These are phyloP conservation scores for Protula sp. DNA, from an alignment of 2,888 invertebrate genomes.

Conservation along the genomic window DNA sequence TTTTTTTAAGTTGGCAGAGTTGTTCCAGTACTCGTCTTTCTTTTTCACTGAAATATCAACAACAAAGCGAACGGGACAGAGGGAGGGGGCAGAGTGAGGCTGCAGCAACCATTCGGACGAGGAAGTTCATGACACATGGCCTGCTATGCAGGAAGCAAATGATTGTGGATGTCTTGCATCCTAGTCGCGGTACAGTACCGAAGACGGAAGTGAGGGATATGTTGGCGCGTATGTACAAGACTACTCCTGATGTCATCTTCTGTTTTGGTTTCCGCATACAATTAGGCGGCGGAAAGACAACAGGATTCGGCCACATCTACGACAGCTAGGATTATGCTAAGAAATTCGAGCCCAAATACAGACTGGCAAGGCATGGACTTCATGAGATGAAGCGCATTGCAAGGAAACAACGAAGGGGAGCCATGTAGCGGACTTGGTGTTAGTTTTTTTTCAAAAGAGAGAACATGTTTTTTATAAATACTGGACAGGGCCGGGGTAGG, in stretches of 20 bases:
- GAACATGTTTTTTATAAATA: too few species aligned
- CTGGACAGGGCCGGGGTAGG: too few species aligned
- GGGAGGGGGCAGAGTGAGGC: constrained; percentile 35
- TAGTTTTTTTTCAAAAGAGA: too few species aligned
- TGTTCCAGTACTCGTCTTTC: too few species aligned
- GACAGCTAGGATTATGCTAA: constrained; percentile 96
- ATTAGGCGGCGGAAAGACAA: constrained; percentile 97
- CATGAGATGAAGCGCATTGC: constrained; percentile 76
- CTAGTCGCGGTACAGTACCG: constrained; percentile 89
- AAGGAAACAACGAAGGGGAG: constrained; percentile 98
- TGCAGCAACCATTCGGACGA: constrained; percentile 87
- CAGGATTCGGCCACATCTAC: constrained; percentile 95
- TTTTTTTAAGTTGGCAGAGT: too few species aligned
- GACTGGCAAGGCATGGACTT: constrained; percentile 88
- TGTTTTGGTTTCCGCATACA: constrained; percentile 95
- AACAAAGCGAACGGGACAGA: too few species aligned
- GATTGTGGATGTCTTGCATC: constrained; percentile 94
- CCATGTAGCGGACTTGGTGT: too few species aligned
- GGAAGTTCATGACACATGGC: constrained; percentile 99
- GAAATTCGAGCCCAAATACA: constrained; percentile 98
- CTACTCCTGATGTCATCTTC: constrained; percentile 92
- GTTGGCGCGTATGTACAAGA: constrained; percentile 95
- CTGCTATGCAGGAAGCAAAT: constrained; percentile 98
- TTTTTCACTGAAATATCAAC: too few species aligned
- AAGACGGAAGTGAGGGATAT: constrained; percentile 97